Evolutionary conservation across 2,113 vertebrate species (phyloP).

Genomic region (Zosterops lateralis): DNA sequence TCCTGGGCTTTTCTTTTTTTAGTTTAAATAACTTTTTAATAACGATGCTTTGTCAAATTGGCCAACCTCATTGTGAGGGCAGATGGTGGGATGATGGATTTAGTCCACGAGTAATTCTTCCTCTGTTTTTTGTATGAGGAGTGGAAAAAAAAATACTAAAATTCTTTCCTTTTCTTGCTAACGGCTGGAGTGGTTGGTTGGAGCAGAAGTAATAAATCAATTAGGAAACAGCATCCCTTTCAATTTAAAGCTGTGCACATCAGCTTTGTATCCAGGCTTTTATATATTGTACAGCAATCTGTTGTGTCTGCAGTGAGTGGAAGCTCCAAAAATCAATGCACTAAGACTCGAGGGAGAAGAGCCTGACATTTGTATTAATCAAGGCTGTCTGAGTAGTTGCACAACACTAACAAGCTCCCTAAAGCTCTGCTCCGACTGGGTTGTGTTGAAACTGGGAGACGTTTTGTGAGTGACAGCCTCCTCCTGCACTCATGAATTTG

Average conservation of each 20-base stretch:
- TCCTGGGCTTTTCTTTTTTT: not conserved
- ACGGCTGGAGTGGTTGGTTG: not conserved
- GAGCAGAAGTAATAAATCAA: not conserved
- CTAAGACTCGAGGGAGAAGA: not conserved
- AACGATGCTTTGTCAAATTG: not conserved
- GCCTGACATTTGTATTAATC: not conserved
- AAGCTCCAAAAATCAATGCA: not conserved
- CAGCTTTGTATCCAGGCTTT: not conserved
- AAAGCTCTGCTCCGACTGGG: not conserved
- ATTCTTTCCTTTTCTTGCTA: not conserved
- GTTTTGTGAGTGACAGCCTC: not conserved
- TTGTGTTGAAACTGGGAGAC: not conserved
- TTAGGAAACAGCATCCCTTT: not conserved
- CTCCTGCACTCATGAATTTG: not conserved
- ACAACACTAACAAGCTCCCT: not conserved
- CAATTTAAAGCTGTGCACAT: not conserved
- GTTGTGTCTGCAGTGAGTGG: not conserved
- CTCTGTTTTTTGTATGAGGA: not conserved
- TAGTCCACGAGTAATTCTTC: not conserved
- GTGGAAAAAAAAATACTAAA: not conserved
- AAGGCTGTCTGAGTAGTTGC: not conserved
- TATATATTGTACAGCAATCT: not conserved
- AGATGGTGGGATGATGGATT: not conserved
- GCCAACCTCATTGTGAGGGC: not conserved
- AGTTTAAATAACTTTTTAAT: not conserved